phyloP scores from a whole-genome alignment of 2,797 vertebrate species.

The Spea hammondii region DNA sequence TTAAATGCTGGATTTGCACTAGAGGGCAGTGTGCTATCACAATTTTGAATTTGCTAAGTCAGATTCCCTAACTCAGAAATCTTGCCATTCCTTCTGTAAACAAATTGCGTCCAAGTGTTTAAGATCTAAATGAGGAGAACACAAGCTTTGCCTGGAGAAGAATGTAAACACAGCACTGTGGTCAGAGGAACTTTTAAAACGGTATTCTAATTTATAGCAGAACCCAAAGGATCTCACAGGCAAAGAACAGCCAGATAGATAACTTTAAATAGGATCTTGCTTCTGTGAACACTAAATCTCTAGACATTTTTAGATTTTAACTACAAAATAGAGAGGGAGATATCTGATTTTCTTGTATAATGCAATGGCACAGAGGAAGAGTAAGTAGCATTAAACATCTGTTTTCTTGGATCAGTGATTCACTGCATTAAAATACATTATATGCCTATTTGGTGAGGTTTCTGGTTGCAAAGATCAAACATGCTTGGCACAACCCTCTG shows the following conservation, averaged over 20 bases:
- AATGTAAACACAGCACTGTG: slow-evolving; percentile 85
- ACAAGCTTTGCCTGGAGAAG: slow-evolving; percentile 75
- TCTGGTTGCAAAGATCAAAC: too few species aligned
- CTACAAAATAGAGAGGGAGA: too few species aligned
- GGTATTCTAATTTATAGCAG: slow-evolving; percentile 81
- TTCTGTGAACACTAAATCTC: slow-evolving; percentile 16
- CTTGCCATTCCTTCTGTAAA: slow-evolving; percentile 78
- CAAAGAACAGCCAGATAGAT: slow-evolving; percentile 51
- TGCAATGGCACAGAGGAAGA: too few species aligned
- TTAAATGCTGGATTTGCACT: slow-evolving; percentile 45
- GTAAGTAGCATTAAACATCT: too few species aligned
- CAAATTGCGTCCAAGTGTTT: slow-evolving; percentile 80
- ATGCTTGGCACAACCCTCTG: too few species aligned
- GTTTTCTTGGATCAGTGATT: too few species aligned
- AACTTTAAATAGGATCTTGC: slow-evolving; percentile 57
- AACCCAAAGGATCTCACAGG: slow-evolving; percentile 63
- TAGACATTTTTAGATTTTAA: neutral
- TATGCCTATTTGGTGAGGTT: too few species aligned
- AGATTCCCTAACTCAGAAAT: slow-evolving; percentile 66
- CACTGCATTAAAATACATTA: too few species aligned
- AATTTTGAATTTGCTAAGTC: slow-evolving; percentile 46
- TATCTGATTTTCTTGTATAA: too few species aligned
- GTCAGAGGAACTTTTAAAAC: slow-evolving; percentile 75
- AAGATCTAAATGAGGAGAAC: slow-evolving; percentile 82
- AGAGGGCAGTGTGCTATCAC: slow-evolving; percentile 63